phyloP scores from a whole-genome alignment of 1,140 invertebrate species.

The Wasmannia auropunctata region DNA sequence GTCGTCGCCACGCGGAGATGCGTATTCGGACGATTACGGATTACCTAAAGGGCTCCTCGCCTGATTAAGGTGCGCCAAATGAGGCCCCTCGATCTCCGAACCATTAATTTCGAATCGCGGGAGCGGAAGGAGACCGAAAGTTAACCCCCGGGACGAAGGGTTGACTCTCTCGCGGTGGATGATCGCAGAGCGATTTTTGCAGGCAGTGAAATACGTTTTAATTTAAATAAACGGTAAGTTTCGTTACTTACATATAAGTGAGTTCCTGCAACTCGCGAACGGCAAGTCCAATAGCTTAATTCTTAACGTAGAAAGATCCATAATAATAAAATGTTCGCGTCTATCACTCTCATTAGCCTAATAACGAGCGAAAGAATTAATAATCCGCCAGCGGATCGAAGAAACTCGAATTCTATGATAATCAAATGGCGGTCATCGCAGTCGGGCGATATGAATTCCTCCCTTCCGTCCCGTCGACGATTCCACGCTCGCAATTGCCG shows the following conservation, averaged over 20 bases:
- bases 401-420: constrained; percentile 84
- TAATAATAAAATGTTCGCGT: constrained; percentile 22
- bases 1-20: constrained; percentile 46
- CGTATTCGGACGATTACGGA: constrained; percentile 72
- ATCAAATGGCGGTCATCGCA: constrained; percentile 78
- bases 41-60: constrained; percentile 61
- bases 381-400: constrained; percentile 72
- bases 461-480: not conserved
- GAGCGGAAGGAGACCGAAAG: constrained; percentile 25
- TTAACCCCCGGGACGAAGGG: not conserved
- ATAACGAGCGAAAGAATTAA: constrained; percentile 63
- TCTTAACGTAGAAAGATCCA: not conserved
- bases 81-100: constrained; percentile 42
- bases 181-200: constrained; percentile 2
- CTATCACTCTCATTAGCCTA: constrained; percentile 4
- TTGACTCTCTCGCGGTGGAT: not conserved
- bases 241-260: not conserved
- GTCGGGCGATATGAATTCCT: constrained; percentile 36
- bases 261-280: not conserved
- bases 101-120: constrained; percentile 60
- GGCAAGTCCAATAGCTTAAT: not conserved
- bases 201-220: not conserved
- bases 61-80: constrained; percentile 64
- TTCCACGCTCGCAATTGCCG: constrained; percentile 34
- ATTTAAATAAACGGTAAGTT: not conserved